Percentiles rank a stretch among this genome's conserved stretches.
Evolutionary conservation across 2,888 invertebrate genomes (phyloP).

Genomic region (Heliconius ethilla): DNA sequence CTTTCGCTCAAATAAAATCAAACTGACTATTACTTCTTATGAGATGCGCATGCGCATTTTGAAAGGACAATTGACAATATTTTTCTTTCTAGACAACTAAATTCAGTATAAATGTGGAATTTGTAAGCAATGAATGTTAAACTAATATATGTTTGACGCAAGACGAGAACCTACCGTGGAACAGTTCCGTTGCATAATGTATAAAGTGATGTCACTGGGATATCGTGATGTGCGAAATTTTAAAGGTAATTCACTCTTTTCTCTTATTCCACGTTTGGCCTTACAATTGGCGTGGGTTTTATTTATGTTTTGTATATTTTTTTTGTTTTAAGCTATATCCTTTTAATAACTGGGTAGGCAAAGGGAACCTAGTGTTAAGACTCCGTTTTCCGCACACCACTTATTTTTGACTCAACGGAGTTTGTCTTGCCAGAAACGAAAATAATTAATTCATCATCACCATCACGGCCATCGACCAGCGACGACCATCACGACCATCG

Average conservation of each 20-base stretch:
- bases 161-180: slow-evolving; percentile 17
- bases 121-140: slow-evolving; percentile 8
- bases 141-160: slow-evolving; percentile 27
- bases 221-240: not conserved
- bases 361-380: no score
- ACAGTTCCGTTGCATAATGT: slow-evolving; percentile 28
- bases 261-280: not conserved
- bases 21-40: not conserved
- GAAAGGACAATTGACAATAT: not conserved
- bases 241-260: not conserved
- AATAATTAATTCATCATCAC: no score
- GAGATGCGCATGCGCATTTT: not conserved
- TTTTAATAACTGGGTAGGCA: accelerated
- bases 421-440: no score
- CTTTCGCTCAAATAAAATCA: not conserved
- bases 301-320: no score
- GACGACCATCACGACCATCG: no score
- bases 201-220: slow-evolving; percentile 32
- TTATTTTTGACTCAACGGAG: no score
- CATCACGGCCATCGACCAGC: no score
- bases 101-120: not conserved
- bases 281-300: no score
- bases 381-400: no score
- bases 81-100: not conserved
- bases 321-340: no score